Conservation (phyloP, 2,113 vertebrate genomes). For the Fregata magnificens region DNA sequence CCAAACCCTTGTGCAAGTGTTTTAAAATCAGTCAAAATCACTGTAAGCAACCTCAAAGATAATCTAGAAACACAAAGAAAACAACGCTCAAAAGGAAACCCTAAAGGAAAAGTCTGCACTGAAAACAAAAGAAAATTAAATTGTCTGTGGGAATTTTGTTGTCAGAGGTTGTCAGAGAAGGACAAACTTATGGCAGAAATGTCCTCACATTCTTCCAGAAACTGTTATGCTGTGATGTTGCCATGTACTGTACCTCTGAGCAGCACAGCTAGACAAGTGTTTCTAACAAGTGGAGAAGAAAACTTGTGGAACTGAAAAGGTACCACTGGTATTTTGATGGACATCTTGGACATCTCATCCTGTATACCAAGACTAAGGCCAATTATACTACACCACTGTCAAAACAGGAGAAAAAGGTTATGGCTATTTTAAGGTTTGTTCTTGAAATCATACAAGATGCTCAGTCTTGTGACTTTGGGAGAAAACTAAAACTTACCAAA, state of each 20-base stretch:
- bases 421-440: background rate
- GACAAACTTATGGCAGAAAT: background rate
- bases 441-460: background rate
- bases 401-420: fast-evolving
- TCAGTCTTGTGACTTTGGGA: background rate
- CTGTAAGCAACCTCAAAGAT: background rate
- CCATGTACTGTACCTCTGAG: background rate
- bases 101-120: background rate
- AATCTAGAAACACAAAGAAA: background rate
- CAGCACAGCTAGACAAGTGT: background rate
- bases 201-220: background rate
- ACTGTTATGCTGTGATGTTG: background rate
- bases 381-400: background rate
- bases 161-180: background rate
- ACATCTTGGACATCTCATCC: background rate
- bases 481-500: background rate
- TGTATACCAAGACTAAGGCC: background rate
- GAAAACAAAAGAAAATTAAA: background rate
- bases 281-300: background rate
- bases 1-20: background rate
- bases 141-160: background rate
- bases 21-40: background rate
- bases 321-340: background rate
- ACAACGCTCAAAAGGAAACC: background rate
- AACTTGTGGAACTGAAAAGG: background rate